Conservation (phyloP, 2,888 invertebrate genomes). For the Meta bourneti region DNA sequence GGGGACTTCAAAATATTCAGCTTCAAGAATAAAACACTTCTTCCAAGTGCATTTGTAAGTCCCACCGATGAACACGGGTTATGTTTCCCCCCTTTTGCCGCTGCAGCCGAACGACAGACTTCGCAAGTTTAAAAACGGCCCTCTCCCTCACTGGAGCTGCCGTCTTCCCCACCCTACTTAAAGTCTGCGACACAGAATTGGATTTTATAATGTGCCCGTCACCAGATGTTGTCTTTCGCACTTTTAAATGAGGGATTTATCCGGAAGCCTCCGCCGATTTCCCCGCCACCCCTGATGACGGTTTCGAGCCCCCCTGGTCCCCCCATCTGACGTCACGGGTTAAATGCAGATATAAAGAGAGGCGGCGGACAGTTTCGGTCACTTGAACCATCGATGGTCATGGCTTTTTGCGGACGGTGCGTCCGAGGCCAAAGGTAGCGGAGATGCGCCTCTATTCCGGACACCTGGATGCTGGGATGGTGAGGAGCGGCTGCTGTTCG, state of each 20-base stretch:
- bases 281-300: slow-evolving; percentile 61
- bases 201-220: slow-evolving; percentile 76
- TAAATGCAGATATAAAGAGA: slow-evolving; percentile 67
- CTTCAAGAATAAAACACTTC: slow-evolving; percentile 60
- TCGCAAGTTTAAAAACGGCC: slow-evolving; percentile 75
- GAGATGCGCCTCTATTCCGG: slow-evolving; percentile 14
- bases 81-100: slow-evolving; percentile 25
- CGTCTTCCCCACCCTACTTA: slow-evolving; percentile 22
- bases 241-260: slow-evolving; percentile 70
- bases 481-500: neutral
- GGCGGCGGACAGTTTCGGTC: slow-evolving; percentile 61
- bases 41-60: slow-evolving; percentile 68
- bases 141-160: slow-evolving; percentile 25
- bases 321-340: slow-evolving; percentile 71
- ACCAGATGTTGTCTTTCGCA: slow-evolving; percentile 75
- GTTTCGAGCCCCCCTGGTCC: slow-evolving; percentile 17
- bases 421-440: slow-evolving; percentile 58
- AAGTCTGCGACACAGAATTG: slow-evolving; percentile 69
- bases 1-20: slow-evolving; percentile 63
- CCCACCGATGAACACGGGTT: slow-evolving; percentile 68
- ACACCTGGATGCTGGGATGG: slow-evolving; percentile 32
- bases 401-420: slow-evolving; percentile 44
- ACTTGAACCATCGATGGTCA: slow-evolving; percentile 69
- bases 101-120: slow-evolving; percentile 61
- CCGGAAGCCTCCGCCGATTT: slow-evolving; percentile 28